Percentiles rank a stretch among this genome's conserved stretches.
These are phyloP conservation scores for Aplidium turbinatum DNA, from an alignment of 23 tunicate genomes.

Conservation along the genomic window DNA sequence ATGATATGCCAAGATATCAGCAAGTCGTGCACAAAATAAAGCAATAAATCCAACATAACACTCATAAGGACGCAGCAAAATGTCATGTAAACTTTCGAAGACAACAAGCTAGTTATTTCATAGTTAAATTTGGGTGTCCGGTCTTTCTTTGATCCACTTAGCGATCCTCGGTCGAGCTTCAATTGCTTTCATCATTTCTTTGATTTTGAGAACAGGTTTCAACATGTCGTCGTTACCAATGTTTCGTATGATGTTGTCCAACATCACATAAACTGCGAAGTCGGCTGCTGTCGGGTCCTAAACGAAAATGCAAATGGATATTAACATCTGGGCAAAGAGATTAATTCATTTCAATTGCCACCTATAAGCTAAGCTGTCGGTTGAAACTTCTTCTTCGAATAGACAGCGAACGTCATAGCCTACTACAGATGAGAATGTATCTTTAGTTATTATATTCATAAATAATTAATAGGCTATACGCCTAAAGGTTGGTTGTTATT, in stretches of 20 bases:
- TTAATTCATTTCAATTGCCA: neutral
- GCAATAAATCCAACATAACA: too few species aligned
- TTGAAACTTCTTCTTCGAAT: neutral
- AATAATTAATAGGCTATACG: too few species aligned
- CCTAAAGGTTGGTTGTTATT: too few species aligned
- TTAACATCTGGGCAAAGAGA: too few species aligned
- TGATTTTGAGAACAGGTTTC: neutral
- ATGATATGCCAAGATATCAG: too few species aligned
- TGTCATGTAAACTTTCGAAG: too few species aligned
- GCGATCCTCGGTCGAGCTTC: constrained; percentile 40
- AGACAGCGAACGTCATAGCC: neutral
- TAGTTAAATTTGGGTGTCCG: constrained; percentile 33
- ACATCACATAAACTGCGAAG: neutral
- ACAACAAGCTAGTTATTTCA: too few species aligned
- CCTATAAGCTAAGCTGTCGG: neutral
- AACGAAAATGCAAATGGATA: neutral
- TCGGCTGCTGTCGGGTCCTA: constrained; percentile 11
- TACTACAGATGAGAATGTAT: too few species aligned
- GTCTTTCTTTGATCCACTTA: constrained; percentile 43
- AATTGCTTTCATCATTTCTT: constrained; percentile 19
- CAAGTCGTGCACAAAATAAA: too few species aligned
- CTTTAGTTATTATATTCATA: too few species aligned
- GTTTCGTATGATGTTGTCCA: neutral
- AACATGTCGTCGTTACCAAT: neutral
- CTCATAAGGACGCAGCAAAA: too few species aligned